Conservation (phyloP, 1,140 invertebrate species). For the Saccostrea glomerata region DNA sequence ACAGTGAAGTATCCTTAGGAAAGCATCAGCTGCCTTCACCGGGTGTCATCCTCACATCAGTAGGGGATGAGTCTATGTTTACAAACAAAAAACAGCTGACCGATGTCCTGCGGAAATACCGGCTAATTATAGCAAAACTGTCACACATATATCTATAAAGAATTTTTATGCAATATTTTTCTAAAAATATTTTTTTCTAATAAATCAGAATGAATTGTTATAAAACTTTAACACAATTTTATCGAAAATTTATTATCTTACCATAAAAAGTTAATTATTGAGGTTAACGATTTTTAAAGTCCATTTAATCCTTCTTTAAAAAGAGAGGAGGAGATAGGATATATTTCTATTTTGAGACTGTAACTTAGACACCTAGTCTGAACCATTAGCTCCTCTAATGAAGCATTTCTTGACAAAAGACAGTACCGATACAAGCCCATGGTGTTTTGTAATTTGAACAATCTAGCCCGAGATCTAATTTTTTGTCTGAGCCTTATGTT, state of each 20-base stretch:
- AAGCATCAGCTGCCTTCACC: neutral
- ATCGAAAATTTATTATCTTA: neutral
- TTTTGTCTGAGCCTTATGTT: conserved; percentile 9
- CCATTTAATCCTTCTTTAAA: neutral
- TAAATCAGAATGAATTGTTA: neutral
- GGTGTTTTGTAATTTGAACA: conserved; percentile 28
- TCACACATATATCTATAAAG: conserved; percentile 13
- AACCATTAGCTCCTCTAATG: conserved; percentile 19
- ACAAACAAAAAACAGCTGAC: conserved; percentile 18
- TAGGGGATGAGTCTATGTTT: neutral
- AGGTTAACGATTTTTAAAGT: neutral
- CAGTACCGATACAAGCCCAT: conserved; percentile 1
- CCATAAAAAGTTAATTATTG: neutral
- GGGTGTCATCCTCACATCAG: neutral
- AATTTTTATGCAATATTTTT: conserved; percentile 29
- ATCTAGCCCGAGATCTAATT: neutral
- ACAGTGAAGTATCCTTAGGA: neutral
- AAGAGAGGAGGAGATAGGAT: neutral
- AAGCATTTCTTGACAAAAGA: conserved; percentile 38
- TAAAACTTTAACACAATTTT: neutral
- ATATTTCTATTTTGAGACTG: conserved; percentile 1
- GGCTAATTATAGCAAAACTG: neutral
- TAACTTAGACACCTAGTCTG: neutral
- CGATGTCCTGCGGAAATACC: neutral
- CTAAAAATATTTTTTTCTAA: neutral